These are phyloP conservation scores for Paramisgurnus dabryanus DNA, from an alignment of 2,113 vertebrate genomes.

Conservation along the genomic window DNA sequence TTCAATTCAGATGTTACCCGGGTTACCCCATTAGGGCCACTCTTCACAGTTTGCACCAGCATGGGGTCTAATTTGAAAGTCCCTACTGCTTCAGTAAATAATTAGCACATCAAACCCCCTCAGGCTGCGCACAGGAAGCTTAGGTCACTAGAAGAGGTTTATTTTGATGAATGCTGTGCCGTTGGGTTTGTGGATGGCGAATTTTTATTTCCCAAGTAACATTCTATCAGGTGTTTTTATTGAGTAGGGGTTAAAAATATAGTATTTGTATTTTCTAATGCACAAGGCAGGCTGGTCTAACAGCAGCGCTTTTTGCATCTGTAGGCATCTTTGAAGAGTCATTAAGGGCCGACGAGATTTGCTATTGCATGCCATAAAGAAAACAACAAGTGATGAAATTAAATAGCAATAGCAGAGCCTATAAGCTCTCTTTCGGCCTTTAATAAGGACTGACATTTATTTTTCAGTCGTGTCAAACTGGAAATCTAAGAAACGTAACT, in stretches of 20 bases:
- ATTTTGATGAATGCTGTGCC: conserved; percentile 69
- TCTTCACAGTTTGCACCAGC: conserved; percentile 65
- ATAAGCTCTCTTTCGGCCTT: not conserved
- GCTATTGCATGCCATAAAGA: conserved; percentile 30
- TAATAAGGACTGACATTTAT: conserved; percentile 10
- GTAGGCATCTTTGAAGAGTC: conserved; percentile 41
- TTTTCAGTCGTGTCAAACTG: conserved; percentile 10
- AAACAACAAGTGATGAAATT: conserved; percentile 52
- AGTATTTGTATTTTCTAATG: conserved; percentile 5
- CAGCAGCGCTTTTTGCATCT: conserved; percentile 32
- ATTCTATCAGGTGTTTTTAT: conserved; percentile 41
- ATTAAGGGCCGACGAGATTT: conserved; percentile 26
- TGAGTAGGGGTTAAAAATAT: conserved; percentile 41
- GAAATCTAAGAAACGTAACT: not conserved
- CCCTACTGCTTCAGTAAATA: conserved; percentile 78
- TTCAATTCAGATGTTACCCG: conserved; percentile 73
- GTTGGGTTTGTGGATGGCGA: conserved; percentile 51
- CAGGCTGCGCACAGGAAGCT: conserved; percentile 69
- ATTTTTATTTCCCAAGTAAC: conserved; percentile 27
- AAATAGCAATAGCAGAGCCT: conserved; percentile 32
- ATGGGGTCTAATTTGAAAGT: conserved; percentile 72
- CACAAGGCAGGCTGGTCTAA: conserved; percentile 35
- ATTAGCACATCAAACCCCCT: conserved; percentile 72
- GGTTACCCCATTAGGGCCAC: conserved; percentile 72
- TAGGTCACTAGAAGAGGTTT: conserved; percentile 66